phyloP scores from a whole-genome alignment of 2,113 vertebrate genomes.

The Hyperopisus bebe region DNA sequence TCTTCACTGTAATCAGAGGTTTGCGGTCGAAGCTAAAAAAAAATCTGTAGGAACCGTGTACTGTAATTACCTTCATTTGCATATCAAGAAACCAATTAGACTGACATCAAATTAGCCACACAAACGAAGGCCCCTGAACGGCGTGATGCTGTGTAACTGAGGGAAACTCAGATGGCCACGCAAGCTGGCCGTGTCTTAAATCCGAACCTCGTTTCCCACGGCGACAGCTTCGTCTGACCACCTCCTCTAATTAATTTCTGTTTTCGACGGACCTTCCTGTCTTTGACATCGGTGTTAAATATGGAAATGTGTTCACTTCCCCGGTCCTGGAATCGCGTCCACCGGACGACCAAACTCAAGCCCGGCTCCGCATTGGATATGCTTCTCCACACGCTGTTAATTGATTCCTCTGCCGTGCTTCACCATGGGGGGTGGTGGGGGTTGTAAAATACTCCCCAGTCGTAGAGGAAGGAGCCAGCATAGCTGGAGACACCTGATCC shows the following conservation, averaged over 20 bases:
- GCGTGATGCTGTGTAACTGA: slow-evolving; percentile 21
- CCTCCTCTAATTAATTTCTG: slow-evolving; percentile 36
- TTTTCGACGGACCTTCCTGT: slow-evolving; percentile 32
- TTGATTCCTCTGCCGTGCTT: not conserved
- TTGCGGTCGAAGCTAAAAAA: not conserved
- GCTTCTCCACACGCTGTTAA: not conserved
- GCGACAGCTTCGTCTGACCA: slow-evolving; percentile 8
- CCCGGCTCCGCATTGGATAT: not conserved
- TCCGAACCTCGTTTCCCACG: slow-evolving; percentile 2
- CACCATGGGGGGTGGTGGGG: not conserved
- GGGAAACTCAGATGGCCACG: not conserved
- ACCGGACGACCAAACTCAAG: not conserved
- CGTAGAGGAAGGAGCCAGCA: not conserved
- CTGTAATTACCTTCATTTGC: slow-evolving; percentile 22
- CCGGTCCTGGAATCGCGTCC: slow-evolving; percentile 6
- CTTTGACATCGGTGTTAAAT: not conserved
- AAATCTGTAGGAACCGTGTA: slow-evolving; percentile 3
- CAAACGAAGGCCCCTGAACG: slow-evolving; percentile 14
- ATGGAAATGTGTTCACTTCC: not conserved
- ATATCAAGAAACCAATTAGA: slow-evolving; percentile 20
- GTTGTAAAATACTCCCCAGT: not conserved
- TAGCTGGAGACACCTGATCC: not conserved
- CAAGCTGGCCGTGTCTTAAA: slow-evolving; percentile 21
- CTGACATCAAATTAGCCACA: slow-evolving; percentile 22
- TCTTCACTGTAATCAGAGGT: not conserved